These are phyloP conservation scores for Centropyge bicolor DNA, from an alignment of 2,797 vertebrate species.

Conservation along the genomic window DNA sequence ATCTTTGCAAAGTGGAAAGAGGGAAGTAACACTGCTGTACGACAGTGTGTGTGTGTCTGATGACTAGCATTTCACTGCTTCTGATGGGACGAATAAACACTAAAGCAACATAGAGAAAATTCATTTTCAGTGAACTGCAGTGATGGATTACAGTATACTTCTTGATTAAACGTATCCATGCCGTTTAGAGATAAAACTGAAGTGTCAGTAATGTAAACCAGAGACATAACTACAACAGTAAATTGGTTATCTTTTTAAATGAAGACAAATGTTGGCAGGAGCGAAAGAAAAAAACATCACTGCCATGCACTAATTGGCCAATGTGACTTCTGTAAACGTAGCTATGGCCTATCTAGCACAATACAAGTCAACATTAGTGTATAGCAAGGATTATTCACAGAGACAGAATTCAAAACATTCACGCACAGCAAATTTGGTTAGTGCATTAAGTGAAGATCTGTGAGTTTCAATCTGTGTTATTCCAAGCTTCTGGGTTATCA, in stretches of 20 bases:
- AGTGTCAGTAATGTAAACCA: slow-evolving; percentile 17
- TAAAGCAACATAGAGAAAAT: slow-evolving; percentile 13
- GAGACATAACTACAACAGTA: slow-evolving; percentile 1
- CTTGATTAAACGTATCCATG: slow-evolving; percentile 4
- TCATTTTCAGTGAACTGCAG: slow-evolving; percentile 11
- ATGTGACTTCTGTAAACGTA: slow-evolving; percentile 11
- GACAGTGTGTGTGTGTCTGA: slow-evolving; percentile 17
- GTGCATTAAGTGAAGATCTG: slow-evolving; percentile 32
- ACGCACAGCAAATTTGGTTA: slow-evolving; percentile 52
- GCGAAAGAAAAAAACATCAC: neutral
- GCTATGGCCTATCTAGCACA: neutral
- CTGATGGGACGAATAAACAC: neutral
- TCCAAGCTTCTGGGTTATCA: slow-evolving; percentile 72
- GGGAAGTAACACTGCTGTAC: slow-evolving; percentile 13
- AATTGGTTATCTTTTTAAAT: slow-evolving; percentile 12
- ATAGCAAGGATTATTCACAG: slow-evolving; percentile 8
- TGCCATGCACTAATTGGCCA: slow-evolving; percentile 22
- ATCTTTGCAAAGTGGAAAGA: slow-evolving; percentile 38
- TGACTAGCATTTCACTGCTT: neutral
- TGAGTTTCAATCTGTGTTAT: neutral
- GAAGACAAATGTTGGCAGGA: slow-evolving; percentile 20
- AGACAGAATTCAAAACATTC: slow-evolving; percentile 9
- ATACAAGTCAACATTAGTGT: slow-evolving; percentile 20
- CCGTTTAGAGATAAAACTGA: slow-evolving; percentile 33
- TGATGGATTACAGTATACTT: slow-evolving; percentile 19